Percentiles rank a stretch among this genome's conserved stretches.
Evolutionary conservation across 2,113 vertebrate genomes (phyloP).

Genomic region (Condylura cristata): DNA sequence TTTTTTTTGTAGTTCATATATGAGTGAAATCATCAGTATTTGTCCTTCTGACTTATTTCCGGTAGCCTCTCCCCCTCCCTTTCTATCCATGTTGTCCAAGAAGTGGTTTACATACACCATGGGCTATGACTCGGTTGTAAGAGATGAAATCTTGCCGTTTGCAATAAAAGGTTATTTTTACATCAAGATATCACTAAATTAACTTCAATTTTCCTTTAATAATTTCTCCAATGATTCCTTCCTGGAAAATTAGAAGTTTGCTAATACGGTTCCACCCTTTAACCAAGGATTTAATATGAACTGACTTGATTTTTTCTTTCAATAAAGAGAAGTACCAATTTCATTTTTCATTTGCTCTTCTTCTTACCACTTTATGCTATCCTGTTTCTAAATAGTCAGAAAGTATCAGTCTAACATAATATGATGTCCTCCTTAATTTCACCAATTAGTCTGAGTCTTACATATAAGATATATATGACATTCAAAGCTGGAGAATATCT

Average conservation of each 20-base stretch:
- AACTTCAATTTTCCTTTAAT: neutral
- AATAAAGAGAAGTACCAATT: neutral
- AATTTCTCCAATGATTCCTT: neutral
- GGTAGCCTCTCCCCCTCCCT: too few species aligned
- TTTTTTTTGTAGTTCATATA: too few species aligned
- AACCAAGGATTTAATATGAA: neutral
- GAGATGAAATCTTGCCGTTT: neutral
- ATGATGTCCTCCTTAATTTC: neutral
- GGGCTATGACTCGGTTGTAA: too few species aligned
- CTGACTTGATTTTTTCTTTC: neutral
- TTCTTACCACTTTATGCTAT: neutral
- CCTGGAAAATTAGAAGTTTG: neutral
- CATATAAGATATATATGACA: neutral
- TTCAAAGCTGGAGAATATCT: neutral
- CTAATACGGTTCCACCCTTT: neutral
- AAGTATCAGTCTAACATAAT: neutral
- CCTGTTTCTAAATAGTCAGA: neutral
- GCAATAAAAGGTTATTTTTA: neutral
- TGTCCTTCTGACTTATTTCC: too few species aligned
- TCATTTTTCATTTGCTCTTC: neutral
- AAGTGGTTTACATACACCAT: too few species aligned
- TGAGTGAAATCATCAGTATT: too few species aligned
- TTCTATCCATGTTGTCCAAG: too few species aligned
- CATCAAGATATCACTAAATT: neutral
- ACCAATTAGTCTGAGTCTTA: neutral